Conservation (phyloP, 2,888 invertebrate genomes). For the Pimpla rufipes region DNA sequence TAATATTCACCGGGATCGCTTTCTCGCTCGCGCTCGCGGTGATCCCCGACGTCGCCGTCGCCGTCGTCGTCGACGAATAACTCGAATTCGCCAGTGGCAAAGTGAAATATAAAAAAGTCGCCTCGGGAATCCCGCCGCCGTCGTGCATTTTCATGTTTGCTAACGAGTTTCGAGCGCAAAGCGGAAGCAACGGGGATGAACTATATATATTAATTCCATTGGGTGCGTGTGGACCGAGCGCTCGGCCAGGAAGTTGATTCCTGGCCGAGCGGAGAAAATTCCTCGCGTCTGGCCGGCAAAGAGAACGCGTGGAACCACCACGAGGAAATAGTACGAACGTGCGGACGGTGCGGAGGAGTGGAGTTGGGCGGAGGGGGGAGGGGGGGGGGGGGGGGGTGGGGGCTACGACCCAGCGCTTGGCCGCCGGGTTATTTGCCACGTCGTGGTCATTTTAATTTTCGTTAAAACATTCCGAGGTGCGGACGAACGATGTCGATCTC, state of each 20-base stretch:
- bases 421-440: slow-evolving; percentile 37
- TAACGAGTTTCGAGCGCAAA: slow-evolving; percentile 55
- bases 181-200: slow-evolving; percentile 21
- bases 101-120: slow-evolving; percentile 28
- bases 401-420: too few relatives aligned
- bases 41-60: not conserved
- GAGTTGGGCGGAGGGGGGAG: too few relatives aligned
- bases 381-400: too few relatives aligned
- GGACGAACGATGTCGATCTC: slow-evolving; percentile 55
- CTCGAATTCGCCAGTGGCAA: slow-evolving; percentile 24
- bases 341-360: slow-evolving; percentile 35
- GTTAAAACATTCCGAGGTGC: slow-evolving; percentile 69
- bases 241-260: slow-evolving; percentile 59
- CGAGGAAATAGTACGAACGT: slow-evolving; percentile 38
- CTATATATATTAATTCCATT: slow-evolving; percentile 47
- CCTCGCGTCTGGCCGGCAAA: slow-evolving; percentile 48
- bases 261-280: slow-evolving; percentile 49
- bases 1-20: slow-evolving; percentile 58
- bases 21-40: slow-evolving; percentile 11
- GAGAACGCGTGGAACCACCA: not conserved
- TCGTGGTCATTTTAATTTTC: slow-evolving; percentile 71
- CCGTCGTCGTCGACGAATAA: not conserved
- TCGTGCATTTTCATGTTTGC: slow-evolving; percentile 20
- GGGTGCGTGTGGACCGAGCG: slow-evolving; percentile 19
- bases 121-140: slow-evolving; percentile 25